These are phyloP conservation scores for Geococcyx californianus DNA, from an alignment of 2,113 vertebrate species.

Conservation along the genomic window DNA sequence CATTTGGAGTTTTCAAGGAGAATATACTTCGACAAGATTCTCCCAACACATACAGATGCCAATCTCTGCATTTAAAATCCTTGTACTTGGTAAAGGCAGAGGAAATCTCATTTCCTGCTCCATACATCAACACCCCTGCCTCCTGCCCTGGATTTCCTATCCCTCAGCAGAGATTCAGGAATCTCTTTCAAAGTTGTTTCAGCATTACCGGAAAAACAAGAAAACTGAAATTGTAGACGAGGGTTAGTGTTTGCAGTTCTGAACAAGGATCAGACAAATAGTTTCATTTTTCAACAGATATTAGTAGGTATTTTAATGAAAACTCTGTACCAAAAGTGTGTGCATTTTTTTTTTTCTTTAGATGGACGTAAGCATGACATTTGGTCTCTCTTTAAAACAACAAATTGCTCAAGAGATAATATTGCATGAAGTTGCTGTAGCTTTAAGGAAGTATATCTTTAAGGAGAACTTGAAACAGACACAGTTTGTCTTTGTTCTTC, in stretches of 20 bases:
- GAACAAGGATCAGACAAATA: not conserved
- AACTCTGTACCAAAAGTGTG: not conserved
- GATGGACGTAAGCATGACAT: not conserved
- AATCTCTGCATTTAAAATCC: not conserved
- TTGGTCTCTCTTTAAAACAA: not conserved
- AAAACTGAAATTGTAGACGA: not conserved
- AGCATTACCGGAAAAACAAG: not conserved
- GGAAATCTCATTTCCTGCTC: not conserved
- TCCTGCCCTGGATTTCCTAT: not conserved
- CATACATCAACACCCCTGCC: not conserved
- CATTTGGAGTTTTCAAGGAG: not conserved
- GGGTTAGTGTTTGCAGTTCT: not conserved
- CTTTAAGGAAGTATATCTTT: not conserved
- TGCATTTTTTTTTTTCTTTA: not conserved
- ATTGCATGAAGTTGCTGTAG: not conserved
- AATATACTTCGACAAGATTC: not conserved
- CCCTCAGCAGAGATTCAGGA: not conserved
- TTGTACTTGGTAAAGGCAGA: not conserved
- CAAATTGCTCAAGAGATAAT: rapidly evolving
- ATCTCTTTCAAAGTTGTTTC: not conserved
- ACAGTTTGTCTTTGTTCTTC: not conserved
- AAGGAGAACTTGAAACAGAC: not conserved
- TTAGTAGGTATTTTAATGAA: not conserved
- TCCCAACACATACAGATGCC: not conserved
- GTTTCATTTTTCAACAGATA: not conserved